phyloP scores from a whole-genome alignment of 1,140 invertebrate species.

The Ctenoplectra terminalis region DNA sequence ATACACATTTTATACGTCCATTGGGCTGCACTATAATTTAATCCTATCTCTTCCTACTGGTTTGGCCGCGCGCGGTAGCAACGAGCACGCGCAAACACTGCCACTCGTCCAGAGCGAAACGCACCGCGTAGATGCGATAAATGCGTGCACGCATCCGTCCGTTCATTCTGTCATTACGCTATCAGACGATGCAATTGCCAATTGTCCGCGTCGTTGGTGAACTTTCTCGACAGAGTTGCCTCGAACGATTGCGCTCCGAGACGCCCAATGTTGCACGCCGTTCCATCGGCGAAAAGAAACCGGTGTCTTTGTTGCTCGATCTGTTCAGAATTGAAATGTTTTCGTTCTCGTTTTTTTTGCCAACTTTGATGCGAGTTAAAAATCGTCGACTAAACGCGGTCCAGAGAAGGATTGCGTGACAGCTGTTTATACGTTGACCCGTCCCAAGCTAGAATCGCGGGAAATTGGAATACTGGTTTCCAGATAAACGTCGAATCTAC shows the following conservation, averaged over 20 bases:
- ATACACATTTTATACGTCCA: slow-evolving; percentile 23
- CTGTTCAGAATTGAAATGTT: neutral
- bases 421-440: too few relatives aligned
- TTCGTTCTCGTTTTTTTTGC: too few relatives aligned
- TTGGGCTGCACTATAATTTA: slow-evolving; percentile 20
- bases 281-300: neutral
- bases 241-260: neutral
- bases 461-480: neutral
- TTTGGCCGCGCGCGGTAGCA: neutral
- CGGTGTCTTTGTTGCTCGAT: neutral
- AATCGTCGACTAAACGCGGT: neutral
- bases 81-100: slow-evolving; percentile 22
- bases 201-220: slow-evolving; percentile 66
- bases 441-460: neutral
- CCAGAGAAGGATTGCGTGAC: too few relatives aligned
- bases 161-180: slow-evolving; percentile 75
- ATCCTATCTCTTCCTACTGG: slow-evolving; percentile 14
- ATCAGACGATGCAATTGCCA: slow-evolving; percentile 78
- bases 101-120: slow-evolving; percentile 59
- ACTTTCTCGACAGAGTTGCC: slow-evolving; percentile 66
- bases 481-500: neutral
- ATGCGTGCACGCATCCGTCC: slow-evolving; percentile 59
- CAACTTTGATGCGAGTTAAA: too few relatives aligned
- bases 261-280: neutral
- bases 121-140: slow-evolving; percentile 57